Base-by-base conservation (phyloP, 2,113 vertebrate genomes). In the Cichladusa arquata region DNA sequence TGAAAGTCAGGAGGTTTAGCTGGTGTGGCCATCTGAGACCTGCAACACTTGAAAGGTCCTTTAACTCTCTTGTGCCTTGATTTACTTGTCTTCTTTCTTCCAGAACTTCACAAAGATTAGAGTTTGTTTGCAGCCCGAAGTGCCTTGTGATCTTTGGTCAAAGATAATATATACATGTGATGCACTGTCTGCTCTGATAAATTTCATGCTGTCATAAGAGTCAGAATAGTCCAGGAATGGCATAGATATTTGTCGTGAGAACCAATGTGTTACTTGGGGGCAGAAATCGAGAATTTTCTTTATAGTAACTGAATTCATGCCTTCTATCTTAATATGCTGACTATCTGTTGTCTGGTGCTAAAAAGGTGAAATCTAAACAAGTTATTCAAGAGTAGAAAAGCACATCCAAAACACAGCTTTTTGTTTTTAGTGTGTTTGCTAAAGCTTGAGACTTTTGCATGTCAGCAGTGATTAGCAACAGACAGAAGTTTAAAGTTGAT, bases 131-230 rank as follows among this genome's bases (percentile, higher is more conserved):
- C 12, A 81, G 66, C 36, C 40, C 85, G 53, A 83, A 91, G 28
- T 89, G 54, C 40, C 61, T 79, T 89, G 66, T 84, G 53, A 64
- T 92, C 91, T 82, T 94, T 79, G 84, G 42, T 91, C 57, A 69
- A 85, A 89, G 77, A 74, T 76, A 90, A 78, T 47, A 34, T 6
- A 26, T 33, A 33, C 0, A 9, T 62, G 86, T 81, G 81, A 70
- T 88, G 67, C 13, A 2, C n/a, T 76, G 54, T 86, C 78, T 95
- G 50, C 29, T 64, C 61, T 61, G 36, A 69, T 79, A 65, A 72
- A 38, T 66, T 81, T 54, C 1, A 1, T 58, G 42, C 45, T 87
- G 42, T 66, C 33, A 2, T 4, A 65, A 58, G 70, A 72, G 40
- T 61, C 20, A 14, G 19, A 92, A 19, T 36, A 65, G 42, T 62